phyloP scores from a whole-genome alignment of 2,113 vertebrate genomes.

The Cebidichthys violaceus region DNA sequence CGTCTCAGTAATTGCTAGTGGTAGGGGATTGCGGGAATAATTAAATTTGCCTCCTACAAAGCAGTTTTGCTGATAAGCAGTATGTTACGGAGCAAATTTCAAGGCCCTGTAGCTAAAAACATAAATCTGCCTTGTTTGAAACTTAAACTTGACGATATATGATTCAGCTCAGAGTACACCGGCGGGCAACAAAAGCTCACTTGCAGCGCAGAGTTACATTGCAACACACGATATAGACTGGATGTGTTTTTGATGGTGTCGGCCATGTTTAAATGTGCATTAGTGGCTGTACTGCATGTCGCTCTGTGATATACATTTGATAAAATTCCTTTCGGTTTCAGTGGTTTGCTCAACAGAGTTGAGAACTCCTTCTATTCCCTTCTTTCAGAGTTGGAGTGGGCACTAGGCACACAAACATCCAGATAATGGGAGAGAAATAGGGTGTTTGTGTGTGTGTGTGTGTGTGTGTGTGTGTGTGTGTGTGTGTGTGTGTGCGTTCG shows the following conservation, averaged over 20 bases:
- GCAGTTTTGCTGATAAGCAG: conserved; percentile 41
- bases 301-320: conserved; percentile 19
- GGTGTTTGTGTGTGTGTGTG: conserved; percentile 36
- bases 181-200: background rate
- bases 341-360: conserved; percentile 58
- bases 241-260: background rate
- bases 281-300: conserved; percentile 1
- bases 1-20: conserved; percentile 36
- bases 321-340: conserved; percentile 45
- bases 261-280: background rate
- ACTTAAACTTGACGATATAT: background rate
- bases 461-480: conserved; percentile 33
- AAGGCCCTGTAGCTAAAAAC: background rate
- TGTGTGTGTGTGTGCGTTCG: conserved; percentile 41
- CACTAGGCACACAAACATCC: conserved; percentile 15
- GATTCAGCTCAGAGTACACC: background rate
- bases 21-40: conserved; percentile 44
- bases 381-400: conserved; percentile 20
- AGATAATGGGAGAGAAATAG: conserved; percentile 21
- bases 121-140: conserved; percentile 34
- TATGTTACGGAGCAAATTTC: conserved; percentile 24
- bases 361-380: conserved; percentile 48
- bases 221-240: background rate
- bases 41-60: conserved; percentile 40
- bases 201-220: background rate